These are phyloP conservation scores for Thymelicus lineola DNA, from an alignment of 2,888 invertebrate genomes.

Conservation along the genomic window DNA sequence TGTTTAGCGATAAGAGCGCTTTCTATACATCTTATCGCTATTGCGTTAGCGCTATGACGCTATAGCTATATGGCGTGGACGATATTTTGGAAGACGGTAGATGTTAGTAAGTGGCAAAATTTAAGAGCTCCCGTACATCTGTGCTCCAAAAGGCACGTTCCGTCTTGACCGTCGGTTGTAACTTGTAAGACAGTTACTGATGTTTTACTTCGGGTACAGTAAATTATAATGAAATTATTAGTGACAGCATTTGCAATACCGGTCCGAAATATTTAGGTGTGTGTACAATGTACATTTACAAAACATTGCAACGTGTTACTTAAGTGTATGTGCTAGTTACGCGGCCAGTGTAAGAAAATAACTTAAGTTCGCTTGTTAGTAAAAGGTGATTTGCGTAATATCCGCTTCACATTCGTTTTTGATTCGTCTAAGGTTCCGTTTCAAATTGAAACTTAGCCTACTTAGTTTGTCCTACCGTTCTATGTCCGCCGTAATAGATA, in stretches of 20 bases:
- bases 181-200: background rate
- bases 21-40: too few relatives aligned
- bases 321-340: background rate
- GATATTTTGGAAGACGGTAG: too few relatives aligned
- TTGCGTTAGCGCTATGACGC: too few relatives aligned
- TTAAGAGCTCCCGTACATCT: too few relatives aligned
- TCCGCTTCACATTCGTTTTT: slow-evolving; percentile 6
- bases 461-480: background rate
- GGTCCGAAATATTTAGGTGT: slow-evolving; percentile 6
- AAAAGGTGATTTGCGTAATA: slow-evolving; percentile 16
- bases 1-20: too few relatives aligned
- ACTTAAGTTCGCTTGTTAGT: slow-evolving; percentile 12
- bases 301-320: slow-evolving; percentile 4
- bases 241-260: background rate
- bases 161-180: background rate
- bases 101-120: too few relatives aligned
- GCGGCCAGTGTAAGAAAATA: slow-evolving; percentile 2
- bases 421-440: background rate
- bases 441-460: background rate
- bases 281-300: slow-evolving; percentile 3
- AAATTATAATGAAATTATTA: background rate
- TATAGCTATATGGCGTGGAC: too few relatives aligned
- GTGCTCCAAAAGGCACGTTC: too few relatives aligned
- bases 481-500: too few relatives aligned
- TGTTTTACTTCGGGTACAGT: background rate